These are phyloP conservation scores for Micromesistius poutassou DNA, from an alignment of 2,797 vertebrate species.

Conservation along the genomic window DNA sequence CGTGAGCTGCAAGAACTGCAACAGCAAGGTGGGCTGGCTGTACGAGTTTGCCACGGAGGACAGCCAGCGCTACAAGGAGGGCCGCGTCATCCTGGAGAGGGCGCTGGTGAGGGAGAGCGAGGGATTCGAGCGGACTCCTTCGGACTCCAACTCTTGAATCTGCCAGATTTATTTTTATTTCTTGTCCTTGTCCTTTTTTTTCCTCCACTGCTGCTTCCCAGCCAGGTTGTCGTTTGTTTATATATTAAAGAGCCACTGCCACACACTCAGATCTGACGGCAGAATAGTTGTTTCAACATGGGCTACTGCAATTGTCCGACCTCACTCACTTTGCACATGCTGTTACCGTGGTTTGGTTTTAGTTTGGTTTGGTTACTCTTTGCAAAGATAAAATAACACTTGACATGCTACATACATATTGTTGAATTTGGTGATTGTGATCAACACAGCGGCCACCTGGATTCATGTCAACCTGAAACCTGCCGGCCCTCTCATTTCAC, in stretches of 20 bases:
- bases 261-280: background rate
- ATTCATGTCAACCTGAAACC: background rate
- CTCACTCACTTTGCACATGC: background rate
- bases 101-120: conserved; percentile 95
- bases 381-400: background rate
- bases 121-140: conserved; percentile 90
- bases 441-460: background rate
- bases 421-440: background rate
- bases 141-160: conserved; percentile 81
- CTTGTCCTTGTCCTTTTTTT: background rate
- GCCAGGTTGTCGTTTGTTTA: background rate
- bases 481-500: background rate
- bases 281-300: background rate
- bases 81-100: conserved; percentile 93
- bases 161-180: background rate
- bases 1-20: conserved; percentile 99
- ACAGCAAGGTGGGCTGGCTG: conserved; percentile 98
- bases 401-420: background rate
- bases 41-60: conserved; percentile 98
- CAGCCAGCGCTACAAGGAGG: conserved; percentile 97
- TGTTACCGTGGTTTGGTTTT: background rate
- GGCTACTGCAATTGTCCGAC: background rate
- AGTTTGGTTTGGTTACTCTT: background rate
- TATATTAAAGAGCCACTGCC: background rate
- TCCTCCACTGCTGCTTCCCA: background rate